Conservation (phyloP, 2,113 vertebrate species). For the Microtus richardsoni region DNA sequence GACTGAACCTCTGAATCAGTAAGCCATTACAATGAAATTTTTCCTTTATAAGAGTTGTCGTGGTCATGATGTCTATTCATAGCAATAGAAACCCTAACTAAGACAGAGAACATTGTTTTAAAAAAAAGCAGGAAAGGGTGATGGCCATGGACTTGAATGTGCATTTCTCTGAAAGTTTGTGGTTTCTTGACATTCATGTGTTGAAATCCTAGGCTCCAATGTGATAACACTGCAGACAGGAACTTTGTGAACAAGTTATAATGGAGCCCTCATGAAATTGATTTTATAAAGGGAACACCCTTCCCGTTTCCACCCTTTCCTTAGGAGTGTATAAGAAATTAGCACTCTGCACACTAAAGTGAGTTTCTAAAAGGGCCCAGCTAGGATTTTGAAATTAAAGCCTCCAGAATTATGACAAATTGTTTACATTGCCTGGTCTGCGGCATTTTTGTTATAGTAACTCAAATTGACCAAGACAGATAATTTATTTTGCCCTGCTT, state of each 20-base stretch:
- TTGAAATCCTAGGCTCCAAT: not conserved
- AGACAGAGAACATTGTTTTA: not conserved
- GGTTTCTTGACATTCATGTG: not conserved
- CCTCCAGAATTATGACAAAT: not conserved
- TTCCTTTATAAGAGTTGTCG: not conserved
- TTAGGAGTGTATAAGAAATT: not conserved
- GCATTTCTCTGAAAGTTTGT: not conserved
- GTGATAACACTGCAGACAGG: not conserved
- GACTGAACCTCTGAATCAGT: not conserved
- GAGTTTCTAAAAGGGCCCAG: not conserved
- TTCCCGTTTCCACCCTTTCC: not conserved
- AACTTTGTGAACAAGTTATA: not conserved
- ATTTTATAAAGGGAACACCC: not conserved
- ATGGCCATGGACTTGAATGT: not conserved
- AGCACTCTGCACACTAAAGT: not conserved
- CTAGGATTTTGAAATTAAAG: not conserved
- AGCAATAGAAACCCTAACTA: not conserved
- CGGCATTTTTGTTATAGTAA: not conserved
- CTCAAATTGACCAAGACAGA: not conserved
- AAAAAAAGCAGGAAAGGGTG: not conserved
- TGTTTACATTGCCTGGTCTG: not conserved
- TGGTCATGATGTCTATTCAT: not conserved
- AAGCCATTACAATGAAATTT: not conserved
- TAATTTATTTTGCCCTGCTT: not conserved
- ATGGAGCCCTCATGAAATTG: not conserved